These are phyloP conservation scores for Laterallus jamaicensis DNA, from an alignment of 2,113 vertebrate species.

Conservation along the genomic window DNA sequence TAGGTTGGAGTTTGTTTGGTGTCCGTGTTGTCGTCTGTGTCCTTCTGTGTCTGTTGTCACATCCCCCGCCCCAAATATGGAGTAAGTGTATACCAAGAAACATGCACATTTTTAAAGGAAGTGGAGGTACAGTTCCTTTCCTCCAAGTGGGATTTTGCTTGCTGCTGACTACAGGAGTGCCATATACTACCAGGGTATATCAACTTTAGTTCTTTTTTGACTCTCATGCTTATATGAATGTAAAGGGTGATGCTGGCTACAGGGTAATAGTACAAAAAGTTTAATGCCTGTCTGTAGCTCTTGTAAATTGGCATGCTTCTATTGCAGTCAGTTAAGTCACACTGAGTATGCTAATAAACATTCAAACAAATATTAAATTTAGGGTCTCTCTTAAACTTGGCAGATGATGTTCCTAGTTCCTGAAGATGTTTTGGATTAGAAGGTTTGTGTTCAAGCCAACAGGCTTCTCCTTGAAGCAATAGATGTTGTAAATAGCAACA, in stretches of 20 bases:
- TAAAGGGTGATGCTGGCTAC: background rate
- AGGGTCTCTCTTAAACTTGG: background rate
- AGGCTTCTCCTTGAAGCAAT: background rate
- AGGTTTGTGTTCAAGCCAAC: background rate
- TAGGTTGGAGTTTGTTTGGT: background rate
- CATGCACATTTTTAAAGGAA: background rate
- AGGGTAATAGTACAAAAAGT: background rate
- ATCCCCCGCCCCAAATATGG: too few relatives aligned
- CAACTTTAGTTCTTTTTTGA: background rate
- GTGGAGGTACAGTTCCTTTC: background rate
- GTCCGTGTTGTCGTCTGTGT: too few relatives aligned
- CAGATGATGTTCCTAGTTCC: background rate
- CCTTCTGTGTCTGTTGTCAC: too few relatives aligned
- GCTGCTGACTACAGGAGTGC: background rate
- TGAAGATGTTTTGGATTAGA: slow-evolving; percentile 11
- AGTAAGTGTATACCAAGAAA: background rate
- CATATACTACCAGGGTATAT: background rate
- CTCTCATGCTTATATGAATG: background rate
- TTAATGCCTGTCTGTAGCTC: background rate
- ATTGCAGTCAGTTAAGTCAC: background rate
- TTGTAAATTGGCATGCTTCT: background rate
- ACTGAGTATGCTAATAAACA: background rate
- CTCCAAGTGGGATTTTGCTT: background rate
- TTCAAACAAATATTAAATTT: background rate
- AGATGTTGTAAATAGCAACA: background rate